Conservation (phyloP, 2,888 invertebrate species). For the Boloria euphrosyne region DNA sequence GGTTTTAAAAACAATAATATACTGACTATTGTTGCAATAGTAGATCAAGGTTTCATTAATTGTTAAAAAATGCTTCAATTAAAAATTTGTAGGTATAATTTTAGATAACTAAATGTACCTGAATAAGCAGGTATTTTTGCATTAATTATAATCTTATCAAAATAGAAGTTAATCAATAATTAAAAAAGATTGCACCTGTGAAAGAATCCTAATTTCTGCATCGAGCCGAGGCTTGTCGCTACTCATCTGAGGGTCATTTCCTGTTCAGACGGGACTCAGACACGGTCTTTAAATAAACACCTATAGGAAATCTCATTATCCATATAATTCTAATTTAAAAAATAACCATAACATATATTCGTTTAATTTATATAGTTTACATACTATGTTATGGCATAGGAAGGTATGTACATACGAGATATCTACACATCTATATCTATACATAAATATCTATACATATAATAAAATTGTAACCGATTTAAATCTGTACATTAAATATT, state of each 20-base stretch:
- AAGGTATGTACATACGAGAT: too few relatives aligned
- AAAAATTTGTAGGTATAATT: too few relatives aligned
- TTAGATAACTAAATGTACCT: too few relatives aligned
- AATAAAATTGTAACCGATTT: too few relatives aligned
- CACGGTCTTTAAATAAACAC: conserved; percentile 23
- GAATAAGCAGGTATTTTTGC: too few relatives aligned
- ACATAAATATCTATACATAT: too few relatives aligned
- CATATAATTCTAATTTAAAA: not conserved
- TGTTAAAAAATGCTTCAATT: not conserved
- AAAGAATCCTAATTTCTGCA: not conserved
- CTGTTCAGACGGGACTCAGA: conserved; percentile 58
- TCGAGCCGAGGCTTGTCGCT: conserved; percentile 46
- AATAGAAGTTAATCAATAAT: too few relatives aligned
- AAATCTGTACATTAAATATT: too few relatives aligned
- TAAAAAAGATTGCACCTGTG: not conserved
- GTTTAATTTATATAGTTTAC: too few relatives aligned
- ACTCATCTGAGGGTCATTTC: conserved; percentile 75
- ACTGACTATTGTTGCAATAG: not conserved
- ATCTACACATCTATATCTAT: too few relatives aligned
- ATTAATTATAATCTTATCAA: too few relatives aligned
- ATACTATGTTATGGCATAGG: too few relatives aligned
- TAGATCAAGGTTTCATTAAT: not conserved
- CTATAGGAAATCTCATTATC: not conserved
- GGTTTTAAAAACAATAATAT: not conserved
- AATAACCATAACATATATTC: not conserved